Conservation (phyloP, 1,140 invertebrate genomes). For the Xylocopa sonorina region DNA sequence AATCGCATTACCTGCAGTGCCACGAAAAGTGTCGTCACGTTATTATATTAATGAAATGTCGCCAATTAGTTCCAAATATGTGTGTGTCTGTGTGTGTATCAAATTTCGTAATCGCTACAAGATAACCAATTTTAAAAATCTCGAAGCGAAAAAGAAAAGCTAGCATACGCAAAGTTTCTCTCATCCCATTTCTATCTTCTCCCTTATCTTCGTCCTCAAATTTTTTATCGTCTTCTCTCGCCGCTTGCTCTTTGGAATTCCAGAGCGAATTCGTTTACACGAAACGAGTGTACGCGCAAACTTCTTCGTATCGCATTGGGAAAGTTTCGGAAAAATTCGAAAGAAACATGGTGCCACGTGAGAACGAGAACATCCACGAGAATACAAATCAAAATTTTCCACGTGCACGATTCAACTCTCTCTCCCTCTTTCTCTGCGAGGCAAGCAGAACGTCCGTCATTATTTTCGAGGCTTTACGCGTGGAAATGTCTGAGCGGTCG, state of each 20-base stretch:
- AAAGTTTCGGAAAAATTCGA: background rate
- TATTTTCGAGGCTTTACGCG: slow-evolving; percentile 43
- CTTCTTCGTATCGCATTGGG: background rate
- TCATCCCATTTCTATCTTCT: background rate
- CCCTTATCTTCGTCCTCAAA: background rate
- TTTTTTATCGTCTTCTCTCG: background rate
- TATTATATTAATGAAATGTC: background rate
- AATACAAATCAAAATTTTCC: background rate
- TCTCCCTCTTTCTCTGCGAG: too few relatives aligned
- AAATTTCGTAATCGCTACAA: too few relatives aligned
- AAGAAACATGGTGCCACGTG: background rate
- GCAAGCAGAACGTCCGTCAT: slow-evolving; percentile 48
- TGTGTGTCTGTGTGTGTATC: too few relatives aligned
- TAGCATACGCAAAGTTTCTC: too few relatives aligned
- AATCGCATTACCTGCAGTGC: background rate
- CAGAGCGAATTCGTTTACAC: background rate
- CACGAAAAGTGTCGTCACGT: background rate
- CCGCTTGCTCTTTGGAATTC: background rate
- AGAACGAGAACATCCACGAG: background rate
- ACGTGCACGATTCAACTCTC: background rate
- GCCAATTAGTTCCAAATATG: too few relatives aligned
- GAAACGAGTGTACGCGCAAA: slow-evolving; percentile 4
- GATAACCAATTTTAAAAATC: too few relatives aligned
- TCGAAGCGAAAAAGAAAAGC: background rate
- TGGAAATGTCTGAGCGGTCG: slow-evolving; percentile 56